phyloP scores from a whole-genome alignment of 2,113 vertebrate species.

The Cottus gobio region DNA sequence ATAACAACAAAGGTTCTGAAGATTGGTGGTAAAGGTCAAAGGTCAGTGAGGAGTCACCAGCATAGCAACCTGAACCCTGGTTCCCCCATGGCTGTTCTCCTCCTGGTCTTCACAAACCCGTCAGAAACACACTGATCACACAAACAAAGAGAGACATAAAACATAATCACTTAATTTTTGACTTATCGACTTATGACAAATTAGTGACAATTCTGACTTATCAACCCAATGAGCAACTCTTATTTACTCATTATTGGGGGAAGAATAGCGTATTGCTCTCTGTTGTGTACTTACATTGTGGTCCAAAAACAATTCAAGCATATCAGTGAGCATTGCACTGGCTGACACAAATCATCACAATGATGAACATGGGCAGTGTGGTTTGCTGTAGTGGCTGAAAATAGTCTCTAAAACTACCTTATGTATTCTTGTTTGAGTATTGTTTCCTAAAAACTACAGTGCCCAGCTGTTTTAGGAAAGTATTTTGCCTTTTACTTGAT shows the following conservation, averaged over 20 bases:
- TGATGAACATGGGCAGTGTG: neutral
- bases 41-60: slow-evolving; percentile 72
- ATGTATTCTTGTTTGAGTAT: neutral
- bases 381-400: neutral
- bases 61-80: slow-evolving; percentile 54
- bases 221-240: neutral
- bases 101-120: slow-evolving; percentile 71
- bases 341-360: neutral
- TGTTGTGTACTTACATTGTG: neutral
- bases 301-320: neutral
- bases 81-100: slow-evolving; percentile 55
- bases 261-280: neutral
- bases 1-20: slow-evolving; percentile 47
- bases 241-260: neutral
- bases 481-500: neutral
- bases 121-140: slow-evolving; percentile 40
- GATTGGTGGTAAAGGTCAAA: slow-evolving; percentile 64
- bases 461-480: no score
- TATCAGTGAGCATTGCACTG: neutral
- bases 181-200: no score
- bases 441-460: neutral
- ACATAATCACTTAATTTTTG: neutral
- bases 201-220: no score
- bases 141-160: neutral
- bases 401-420: neutral